Evolutionary conservation across 2,888 invertebrate species (phyloP).

Genomic region (Nomada fabriciana): DNA sequence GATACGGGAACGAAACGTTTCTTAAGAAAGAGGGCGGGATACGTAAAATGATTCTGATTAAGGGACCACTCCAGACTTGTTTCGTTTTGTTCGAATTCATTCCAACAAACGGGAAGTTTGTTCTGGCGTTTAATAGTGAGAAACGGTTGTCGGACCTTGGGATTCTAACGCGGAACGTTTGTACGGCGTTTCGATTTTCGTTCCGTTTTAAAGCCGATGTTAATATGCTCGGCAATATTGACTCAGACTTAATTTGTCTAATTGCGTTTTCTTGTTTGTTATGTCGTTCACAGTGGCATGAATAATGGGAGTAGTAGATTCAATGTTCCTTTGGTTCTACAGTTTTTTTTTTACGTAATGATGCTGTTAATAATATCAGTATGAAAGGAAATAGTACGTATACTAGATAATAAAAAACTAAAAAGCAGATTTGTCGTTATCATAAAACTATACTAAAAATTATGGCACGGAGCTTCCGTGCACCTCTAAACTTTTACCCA

Average conservation of each 20-base stretch:
- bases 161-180: neutral
- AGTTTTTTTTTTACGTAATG: neutral
- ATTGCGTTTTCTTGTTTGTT: too few species aligned
- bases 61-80: constrained; percentile 32
- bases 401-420: too few species aligned
- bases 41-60: constrained; percentile 65
- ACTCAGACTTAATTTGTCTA: too few species aligned
- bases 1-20: constrained; percentile 52
- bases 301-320: neutral
- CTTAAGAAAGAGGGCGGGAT: constrained; percentile 40
- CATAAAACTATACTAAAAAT: too few species aligned
- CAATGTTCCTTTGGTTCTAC: neutral
- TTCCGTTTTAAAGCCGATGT: neutral
- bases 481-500: too few species aligned
- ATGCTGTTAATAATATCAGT: too few species aligned
- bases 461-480: too few species aligned
- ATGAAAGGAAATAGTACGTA: too few species aligned
- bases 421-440: too few species aligned
- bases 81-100: constrained; percentile 11
- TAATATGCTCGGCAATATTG: too few species aligned
- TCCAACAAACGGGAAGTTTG: neutral
- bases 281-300: too few species aligned
- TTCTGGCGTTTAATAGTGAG: neutral
- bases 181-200: too few species aligned
- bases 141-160: neutral